Evolutionary conservation across 2,113 vertebrate genomes (phyloP).

Genomic region (Chiloscyllium plagiosum): DNA sequence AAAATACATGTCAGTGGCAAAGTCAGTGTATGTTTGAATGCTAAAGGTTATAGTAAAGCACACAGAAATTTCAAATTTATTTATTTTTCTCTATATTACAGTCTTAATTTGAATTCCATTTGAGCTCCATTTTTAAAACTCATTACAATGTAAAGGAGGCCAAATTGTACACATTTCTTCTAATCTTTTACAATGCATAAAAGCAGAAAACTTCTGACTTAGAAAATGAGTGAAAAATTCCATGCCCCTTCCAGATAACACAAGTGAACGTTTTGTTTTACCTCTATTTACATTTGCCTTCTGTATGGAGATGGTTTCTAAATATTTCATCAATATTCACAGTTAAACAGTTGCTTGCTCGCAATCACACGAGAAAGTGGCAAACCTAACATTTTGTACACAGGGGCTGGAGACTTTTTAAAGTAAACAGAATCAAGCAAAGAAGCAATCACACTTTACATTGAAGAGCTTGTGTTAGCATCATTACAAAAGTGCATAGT

Average conservation of each 20-base stretch:
- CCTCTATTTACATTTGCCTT: constrained; percentile 4
- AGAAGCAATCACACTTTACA: not conserved
- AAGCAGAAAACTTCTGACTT: constrained; percentile 1
- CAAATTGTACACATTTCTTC: not conserved
- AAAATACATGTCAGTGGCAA: not conserved
- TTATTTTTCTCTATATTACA: constrained; percentile 14
- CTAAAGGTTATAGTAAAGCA: not conserved
- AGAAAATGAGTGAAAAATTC: constrained; percentile 13
- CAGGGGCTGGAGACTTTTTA: not conserved
- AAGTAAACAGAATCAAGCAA: not conserved
- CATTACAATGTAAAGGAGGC: not conserved
- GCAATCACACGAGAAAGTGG: not conserved
- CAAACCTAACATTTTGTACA: not conserved
- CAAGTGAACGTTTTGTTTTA: not conserved
- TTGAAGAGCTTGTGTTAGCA: not conserved
- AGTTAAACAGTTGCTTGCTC: not conserved
- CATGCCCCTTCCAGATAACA: not conserved
- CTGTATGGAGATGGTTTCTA: not conserved
- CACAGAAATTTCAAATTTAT: not conserved
- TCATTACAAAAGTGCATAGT: constrained; percentile 10
- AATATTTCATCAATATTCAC: not conserved
- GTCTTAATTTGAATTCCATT: not conserved
- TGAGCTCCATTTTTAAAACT: not conserved
- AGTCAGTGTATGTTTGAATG: not conserved
- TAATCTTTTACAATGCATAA: not conserved